Conservation (phyloP, 2,888 invertebrate species). For the Hyposoter dolosus region DNA sequence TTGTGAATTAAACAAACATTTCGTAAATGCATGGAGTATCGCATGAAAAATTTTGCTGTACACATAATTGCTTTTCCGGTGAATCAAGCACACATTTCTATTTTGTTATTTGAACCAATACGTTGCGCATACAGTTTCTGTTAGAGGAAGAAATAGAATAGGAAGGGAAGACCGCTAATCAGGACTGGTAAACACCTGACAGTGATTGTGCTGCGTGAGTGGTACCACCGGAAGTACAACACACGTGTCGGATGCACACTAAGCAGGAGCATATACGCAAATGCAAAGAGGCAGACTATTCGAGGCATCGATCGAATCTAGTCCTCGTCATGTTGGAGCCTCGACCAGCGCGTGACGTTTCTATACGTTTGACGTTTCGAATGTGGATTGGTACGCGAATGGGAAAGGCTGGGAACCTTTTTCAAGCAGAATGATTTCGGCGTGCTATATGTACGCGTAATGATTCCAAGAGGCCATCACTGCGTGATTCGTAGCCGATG, state of each 20-base stretch:
- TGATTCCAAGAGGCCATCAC: not conserved
- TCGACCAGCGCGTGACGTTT: not conserved
- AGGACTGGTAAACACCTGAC: conserved; percentile 81
- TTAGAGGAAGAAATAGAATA: not conserved
- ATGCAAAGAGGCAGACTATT: conserved; percentile 70
- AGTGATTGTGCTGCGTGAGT: conserved; percentile 78
- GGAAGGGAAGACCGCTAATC: conserved; percentile 79
- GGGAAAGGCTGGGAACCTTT: conserved; percentile 15
- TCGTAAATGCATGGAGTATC: too few relatives aligned
- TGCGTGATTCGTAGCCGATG: not conserved
- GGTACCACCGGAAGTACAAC: conserved; percentile 55
- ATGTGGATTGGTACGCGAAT: conserved; percentile 2
- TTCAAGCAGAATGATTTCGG: too few relatives aligned
- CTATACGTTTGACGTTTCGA: not conserved
- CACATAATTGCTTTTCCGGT: conserved; percentile 12
- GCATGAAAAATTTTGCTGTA: not conserved
- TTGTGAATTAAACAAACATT: too few relatives aligned
- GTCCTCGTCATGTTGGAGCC: conserved; percentile 57
- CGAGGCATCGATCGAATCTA: conserved; percentile 77
- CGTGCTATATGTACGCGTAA: too few relatives aligned
- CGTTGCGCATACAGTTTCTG: conserved; percentile 10
- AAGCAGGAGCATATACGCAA: conserved; percentile 41
- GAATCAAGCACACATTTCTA: conserved; percentile 8
- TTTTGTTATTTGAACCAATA: conserved; percentile 36
- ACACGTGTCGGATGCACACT: conserved; percentile 61